Conservation (phyloP, 2,888 invertebrate genomes). For the Scotopteryx bipunctaria region DNA sequence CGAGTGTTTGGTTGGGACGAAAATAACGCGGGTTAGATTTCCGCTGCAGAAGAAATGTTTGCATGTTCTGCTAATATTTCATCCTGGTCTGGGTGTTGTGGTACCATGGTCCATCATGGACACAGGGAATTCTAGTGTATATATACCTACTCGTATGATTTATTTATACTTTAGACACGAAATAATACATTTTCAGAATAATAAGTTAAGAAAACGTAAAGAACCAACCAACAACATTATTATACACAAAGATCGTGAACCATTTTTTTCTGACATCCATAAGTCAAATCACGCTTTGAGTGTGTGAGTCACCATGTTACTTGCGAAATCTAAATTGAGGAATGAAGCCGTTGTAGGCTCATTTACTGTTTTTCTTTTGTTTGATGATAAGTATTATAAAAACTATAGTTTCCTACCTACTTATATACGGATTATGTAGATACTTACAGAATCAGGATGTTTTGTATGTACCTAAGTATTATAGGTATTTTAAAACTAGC, state of each 20-base stretch:
- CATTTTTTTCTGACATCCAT: background rate
- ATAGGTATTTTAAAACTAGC: background rate
- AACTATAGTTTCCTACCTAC: background rate
- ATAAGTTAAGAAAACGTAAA: no score
- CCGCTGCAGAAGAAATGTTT: no score
- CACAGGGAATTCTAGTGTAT: no score
- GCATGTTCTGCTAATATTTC: no score
- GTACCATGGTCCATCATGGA: no score
- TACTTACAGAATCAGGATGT: background rate
- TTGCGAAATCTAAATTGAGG: slow-evolving; percentile 20
- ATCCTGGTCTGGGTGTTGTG: no score
- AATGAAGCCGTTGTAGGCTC: slow-evolving; percentile 1
- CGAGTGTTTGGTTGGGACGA: no score
- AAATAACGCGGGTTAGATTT: no score
- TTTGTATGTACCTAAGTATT: background rate
- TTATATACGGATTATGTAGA: background rate
- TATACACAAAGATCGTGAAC: background rate
- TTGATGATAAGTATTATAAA: no score
- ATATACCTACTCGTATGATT: no score
- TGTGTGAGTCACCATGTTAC: slow-evolving; percentile 9
- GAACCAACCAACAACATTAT: background rate
- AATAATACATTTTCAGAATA: no score
- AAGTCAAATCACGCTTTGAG: background rate
- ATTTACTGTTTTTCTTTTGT: slow-evolving; percentile 12
- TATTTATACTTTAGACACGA: no score